These are phyloP conservation scores for Gymnarchus niloticus DNA, from an alignment of 2,113 vertebrate species.

Conservation along the genomic window DNA sequence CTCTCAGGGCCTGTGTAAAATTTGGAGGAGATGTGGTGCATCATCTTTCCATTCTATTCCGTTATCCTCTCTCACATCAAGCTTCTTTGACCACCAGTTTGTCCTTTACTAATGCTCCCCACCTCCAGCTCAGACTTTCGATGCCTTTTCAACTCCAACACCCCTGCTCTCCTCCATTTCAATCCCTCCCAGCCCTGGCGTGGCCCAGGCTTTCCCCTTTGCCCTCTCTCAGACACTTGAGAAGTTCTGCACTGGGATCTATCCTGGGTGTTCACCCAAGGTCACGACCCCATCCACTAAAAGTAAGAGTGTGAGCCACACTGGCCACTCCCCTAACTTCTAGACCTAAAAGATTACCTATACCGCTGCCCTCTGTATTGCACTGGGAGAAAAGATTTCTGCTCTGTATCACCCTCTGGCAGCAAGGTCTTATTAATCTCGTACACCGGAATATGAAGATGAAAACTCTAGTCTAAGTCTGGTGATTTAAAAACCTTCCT, in stretches of 20 bases:
- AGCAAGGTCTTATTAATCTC: background rate
- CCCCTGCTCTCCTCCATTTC: constrained; percentile 36
- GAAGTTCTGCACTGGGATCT: constrained; percentile 31
- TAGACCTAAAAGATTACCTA: background rate
- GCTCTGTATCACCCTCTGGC: background rate
- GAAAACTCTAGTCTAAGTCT: background rate
- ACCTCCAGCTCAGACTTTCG: background rate
- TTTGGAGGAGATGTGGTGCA: background rate
- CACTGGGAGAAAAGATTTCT: background rate
- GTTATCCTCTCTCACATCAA: background rate
- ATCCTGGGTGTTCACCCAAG: constrained; percentile 29
- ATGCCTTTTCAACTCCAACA: constrained; percentile 33
- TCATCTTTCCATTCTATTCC: background rate
- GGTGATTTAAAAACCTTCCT: background rate
- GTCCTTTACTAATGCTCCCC: background rate
- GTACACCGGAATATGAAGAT: background rate
- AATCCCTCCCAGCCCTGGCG: background rate
- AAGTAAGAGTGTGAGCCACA: constrained; percentile 6
- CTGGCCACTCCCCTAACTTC: background rate
- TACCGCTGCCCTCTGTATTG: background rate
- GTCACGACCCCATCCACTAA: constrained; percentile 31
- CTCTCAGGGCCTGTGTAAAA: background rate
- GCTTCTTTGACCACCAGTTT: background rate
- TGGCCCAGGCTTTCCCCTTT: constrained; percentile 33
- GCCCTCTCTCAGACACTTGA: background rate